Base-by-base conservation (phyloP, 1,140 invertebrate species). In the Camponotus floridanus region DNA sequence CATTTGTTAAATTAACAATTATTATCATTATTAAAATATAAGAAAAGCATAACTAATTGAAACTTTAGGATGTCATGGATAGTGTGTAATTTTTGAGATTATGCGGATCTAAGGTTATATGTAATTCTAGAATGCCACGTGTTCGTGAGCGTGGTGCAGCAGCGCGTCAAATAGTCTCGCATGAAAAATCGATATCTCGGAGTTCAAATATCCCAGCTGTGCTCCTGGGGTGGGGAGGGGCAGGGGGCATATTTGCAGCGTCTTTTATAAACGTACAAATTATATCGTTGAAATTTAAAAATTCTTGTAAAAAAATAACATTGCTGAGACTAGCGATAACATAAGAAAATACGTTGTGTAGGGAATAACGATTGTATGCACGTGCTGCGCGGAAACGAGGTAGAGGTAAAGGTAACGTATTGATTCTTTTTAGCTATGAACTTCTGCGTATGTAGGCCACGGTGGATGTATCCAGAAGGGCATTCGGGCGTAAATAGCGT, bases 361-460 rank as follows among this genome's bases (percentile, higher is more conserved):
- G 55, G 42, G 68, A 64, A 61, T 33, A 45, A 21, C 57, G 55
- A 45, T 18, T 61, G 68, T 26, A 48, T 8, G 42, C 68, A 83
- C 79, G 79, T 83, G 68, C 55, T 48, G n/a, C 39, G 68, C 33
- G 68, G 39, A 83, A 83, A 83, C 79, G 55, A 61, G 79, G 79
- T 83, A 73, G 79, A 83, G 79, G 79, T 83, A 83, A 83, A 83
- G 79, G 68, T 83, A 83, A 80, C 68, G 79, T 83, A 83, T 83
- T 83, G 79, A 83, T 83, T 83, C 79, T 83, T 83, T 83, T 73
- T 51, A 83, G 79, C 79, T 83, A 73, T 83, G 79, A 83, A 83
- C 79, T 83, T 83, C 68, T 83, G 79, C 57, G n/a, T 83, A 83
- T 83, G 79, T 83, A 83, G 79, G 79, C 68, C 79, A 83, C 79